Percentiles rank a stretch among this genome's conserved stretches.
These are phyloP conservation scores for Silurus glanis DNA, from an alignment of 2,113 vertebrate genomes.

Conservation along the genomic window DNA sequence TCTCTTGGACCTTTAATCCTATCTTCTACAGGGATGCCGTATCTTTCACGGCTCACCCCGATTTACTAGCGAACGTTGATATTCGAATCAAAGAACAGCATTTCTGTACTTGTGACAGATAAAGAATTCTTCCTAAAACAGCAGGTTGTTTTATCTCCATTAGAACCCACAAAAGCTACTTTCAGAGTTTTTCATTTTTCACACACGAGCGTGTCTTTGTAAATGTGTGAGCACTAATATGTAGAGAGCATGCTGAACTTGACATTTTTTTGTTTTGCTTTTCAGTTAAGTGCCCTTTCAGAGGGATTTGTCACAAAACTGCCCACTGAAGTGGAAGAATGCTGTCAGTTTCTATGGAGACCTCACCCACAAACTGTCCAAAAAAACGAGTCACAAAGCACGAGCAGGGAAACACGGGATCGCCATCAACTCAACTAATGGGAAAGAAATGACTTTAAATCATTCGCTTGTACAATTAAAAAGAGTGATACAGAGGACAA, in stretches of 20 bases:
- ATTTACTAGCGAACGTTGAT: too few relatives aligned
- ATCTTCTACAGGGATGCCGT: too few relatives aligned
- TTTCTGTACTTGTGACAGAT: too few relatives aligned
- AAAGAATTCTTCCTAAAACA: too few relatives aligned
- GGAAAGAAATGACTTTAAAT: neutral
- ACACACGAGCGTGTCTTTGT: neutral
- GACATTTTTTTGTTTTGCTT: constrained; percentile 53
- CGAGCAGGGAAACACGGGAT: constrained; percentile 32
- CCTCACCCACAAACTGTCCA: constrained; percentile 48
- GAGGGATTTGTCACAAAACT: constrained; percentile 47
- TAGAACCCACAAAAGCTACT: too few relatives aligned
- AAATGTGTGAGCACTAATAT: constrained; percentile 1
- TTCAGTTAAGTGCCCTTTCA: constrained; percentile 48
- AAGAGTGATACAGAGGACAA: neutral
- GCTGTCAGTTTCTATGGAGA: constrained; percentile 62
- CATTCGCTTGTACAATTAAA: neutral
- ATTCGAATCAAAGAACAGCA: too few relatives aligned
- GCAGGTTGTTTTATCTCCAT: neutral
- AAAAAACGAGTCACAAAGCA: constrained; percentile 19
- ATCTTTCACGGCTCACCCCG: too few relatives aligned
- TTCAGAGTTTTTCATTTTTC: neutral
- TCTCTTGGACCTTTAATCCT: too few relatives aligned
- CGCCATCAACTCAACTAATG: neutral
- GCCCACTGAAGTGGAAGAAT: constrained; percentile 48
- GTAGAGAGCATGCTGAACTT: constrained; percentile 53